A percentile compares a stretch with the other conserved stretches of the same genome.
Evolutionary conservation across 2,888 invertebrate genomes (phyloP).

Genomic region (Coelopa pilipes): DNA sequence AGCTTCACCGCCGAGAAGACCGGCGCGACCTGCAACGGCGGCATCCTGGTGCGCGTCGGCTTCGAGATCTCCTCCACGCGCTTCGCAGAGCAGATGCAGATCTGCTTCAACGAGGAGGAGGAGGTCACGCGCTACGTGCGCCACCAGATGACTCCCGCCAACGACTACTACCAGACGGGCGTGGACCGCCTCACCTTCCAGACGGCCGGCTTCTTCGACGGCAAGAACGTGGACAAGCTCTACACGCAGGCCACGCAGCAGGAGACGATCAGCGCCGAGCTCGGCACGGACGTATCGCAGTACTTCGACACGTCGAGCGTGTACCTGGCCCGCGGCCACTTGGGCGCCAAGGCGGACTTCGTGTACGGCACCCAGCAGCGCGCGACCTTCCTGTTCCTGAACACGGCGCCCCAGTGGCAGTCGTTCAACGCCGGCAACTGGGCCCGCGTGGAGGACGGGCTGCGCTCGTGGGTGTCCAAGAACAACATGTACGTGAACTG

Average conservation of each 20-base stretch:
- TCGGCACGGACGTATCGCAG: slow-evolving; percentile 55
- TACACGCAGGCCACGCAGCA: slow-evolving; percentile 63
- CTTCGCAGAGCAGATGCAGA: slow-evolving; percentile 63
- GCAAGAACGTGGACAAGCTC: slow-evolving; percentile 61
- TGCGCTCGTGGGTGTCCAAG: slow-evolving; percentile 64
- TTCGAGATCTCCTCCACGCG: slow-evolving; percentile 57
- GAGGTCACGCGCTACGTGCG: slow-evolving; percentile 66
- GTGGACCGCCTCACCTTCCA: slow-evolving; percentile 64
- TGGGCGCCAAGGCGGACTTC: slow-evolving; percentile 70
- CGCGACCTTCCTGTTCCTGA: slow-evolving; percentile 70
- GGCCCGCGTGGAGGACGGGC: slow-evolving; percentile 68
- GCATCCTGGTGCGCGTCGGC: slow-evolving; percentile 64
- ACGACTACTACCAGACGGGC: slow-evolving; percentile 65
- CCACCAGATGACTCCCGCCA: slow-evolving; percentile 63
- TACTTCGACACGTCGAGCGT: slow-evolving; percentile 51
- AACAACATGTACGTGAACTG: slow-evolving; percentile 65
- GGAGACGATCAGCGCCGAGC: slow-evolving; percentile 59
- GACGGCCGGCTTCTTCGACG: slow-evolving; percentile 59
- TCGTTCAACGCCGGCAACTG: slow-evolving; percentile 73
- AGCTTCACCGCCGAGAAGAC: slow-evolving; percentile 56
- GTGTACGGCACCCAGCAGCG: slow-evolving; percentile 69
- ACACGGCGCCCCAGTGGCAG: slow-evolving; percentile 72
- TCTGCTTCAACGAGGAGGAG: slow-evolving; percentile 66
- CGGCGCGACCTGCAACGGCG: slow-evolving; percentile 57
- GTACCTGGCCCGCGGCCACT: slow-evolving; percentile 69